A percentile compares a stretch with the other conserved stretches of the same genome.
Evolutionary conservation across 2,888 invertebrate species (phyloP).

Genomic region (Cosmopolites sordidus): DNA sequence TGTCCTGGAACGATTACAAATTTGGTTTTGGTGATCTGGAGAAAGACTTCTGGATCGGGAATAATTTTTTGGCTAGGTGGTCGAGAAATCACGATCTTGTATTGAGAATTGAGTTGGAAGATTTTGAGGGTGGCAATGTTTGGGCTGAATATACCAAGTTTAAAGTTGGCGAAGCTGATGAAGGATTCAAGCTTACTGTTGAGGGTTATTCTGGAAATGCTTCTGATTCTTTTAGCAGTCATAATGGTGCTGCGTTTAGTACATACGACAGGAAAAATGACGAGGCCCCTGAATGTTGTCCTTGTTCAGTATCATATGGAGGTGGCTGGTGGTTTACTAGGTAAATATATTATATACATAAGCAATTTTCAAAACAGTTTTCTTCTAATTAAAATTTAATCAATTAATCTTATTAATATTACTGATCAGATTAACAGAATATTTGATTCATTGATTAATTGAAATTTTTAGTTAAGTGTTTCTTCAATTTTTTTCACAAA

Average conservation of each 20-base stretch:
- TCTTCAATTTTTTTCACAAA: no score
- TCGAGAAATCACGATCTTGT: constrained; percentile 46
- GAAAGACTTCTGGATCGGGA: constrained; percentile 59
- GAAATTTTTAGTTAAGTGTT: no score
- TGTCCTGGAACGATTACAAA: constrained; percentile 55
- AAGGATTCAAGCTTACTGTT: constrained; percentile 49
- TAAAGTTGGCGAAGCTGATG: constrained; percentile 42
- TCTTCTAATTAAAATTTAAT: no score
- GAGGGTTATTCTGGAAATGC: constrained; percentile 52
- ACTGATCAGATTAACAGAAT: no score
- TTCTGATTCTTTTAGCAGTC: constrained; percentile 53
- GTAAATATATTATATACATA: constrained; percentile 37
- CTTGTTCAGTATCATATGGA: constrained; percentile 54
- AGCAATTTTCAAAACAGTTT: no score
- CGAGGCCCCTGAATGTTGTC: constrained; percentile 51
- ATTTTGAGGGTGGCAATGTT: constrained; percentile 48
- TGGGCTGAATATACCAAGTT: constrained; percentile 53
- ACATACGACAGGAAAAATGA: constrained; percentile 52
- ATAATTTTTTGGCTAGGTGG: constrained; percentile 53
- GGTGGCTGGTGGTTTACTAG: constrained; percentile 62
- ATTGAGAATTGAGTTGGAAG: constrained; percentile 52
- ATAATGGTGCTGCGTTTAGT: constrained; percentile 52
- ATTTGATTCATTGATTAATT: no score
- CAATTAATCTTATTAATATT: no score
- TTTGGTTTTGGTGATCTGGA: constrained; percentile 54